Evolutionary conservation across 2,888 invertebrate genomes (phyloP), one percentile per base, ranked within the genome.

Genomic region (Zygothrica quintamaculata): DNA sequence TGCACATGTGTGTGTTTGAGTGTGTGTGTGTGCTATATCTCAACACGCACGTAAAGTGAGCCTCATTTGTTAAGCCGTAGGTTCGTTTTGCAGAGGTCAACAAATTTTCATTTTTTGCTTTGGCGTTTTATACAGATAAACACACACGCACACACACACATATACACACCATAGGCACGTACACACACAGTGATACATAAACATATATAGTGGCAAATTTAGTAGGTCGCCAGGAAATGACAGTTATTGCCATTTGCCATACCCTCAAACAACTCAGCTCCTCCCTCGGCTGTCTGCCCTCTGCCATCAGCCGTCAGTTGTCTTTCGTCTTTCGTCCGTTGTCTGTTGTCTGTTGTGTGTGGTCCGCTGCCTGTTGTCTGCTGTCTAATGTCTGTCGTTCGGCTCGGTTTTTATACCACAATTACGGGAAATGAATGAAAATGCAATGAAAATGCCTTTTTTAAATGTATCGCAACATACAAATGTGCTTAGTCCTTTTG

Each of bases 351-450:
- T n/a, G n/a, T n/a, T n/a, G n/a, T n/a, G n/a, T n/a, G n/a, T n/a
- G n/a, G n/a, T n/a, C 26, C 26, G 8, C 26, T 26, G 26, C 18
- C 18, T 22, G 18, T 22, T 5, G 18, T 22, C 18, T 22, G 18
- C 5, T 5, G 18, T 22, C 18, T 2, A 16, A 7, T 34, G 22
- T 13, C 12, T 25, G n/a, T n/a, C n/a, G 46, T 47, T 60, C 52
- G 47, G 56, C 55, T 67, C 70, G n/a, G 75, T 69, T 75, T 75
- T 77, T 77, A 80, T 77, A 72, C 84, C 77, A 77, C 84, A 84
- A 80, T 84, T 84, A 80, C 84, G 77, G 65, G 77, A 75, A 60
- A 77, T 80, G 84, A 77, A 80, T 84, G 84, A 62, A 80, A 77
- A 80, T 80, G 84, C 84, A 80, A 65, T 73, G 75, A 58, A 67